Evolutionary conservation across 2,113 vertebrate genomes (phyloP).

Genomic region (Carollia perspicillata): DNA sequence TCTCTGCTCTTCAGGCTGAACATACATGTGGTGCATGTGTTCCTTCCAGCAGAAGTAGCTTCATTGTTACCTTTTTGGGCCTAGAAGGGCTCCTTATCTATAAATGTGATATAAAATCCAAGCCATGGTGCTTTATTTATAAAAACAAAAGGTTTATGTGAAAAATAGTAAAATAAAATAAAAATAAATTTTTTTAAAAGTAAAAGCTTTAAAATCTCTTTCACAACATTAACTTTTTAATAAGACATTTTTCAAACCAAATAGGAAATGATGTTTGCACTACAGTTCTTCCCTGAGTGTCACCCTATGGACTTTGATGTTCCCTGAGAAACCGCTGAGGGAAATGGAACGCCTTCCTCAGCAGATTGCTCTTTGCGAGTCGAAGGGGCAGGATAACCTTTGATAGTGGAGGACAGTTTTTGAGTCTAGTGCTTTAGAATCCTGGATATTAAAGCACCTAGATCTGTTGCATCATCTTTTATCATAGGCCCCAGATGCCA

Average conservation of each 20-base stretch:
- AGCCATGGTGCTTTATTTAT: slow-evolving; percentile 79
- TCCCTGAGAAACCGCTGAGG: neutral
- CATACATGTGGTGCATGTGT: slow-evolving; percentile 20
- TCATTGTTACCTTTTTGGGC: slow-evolving; percentile 47
- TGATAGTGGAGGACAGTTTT: neutral
- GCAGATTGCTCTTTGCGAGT: neutral
- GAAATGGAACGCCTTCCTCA: neutral
- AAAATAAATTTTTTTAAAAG: too few species aligned
- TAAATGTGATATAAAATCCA: slow-evolving; percentile 78
- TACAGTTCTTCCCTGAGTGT: neutral
- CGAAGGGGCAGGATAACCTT: neutral
- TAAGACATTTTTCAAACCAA: neutral
- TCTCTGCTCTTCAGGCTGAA: neutral
- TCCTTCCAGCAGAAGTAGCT: slow-evolving; percentile 43
- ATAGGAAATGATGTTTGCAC: neutral
- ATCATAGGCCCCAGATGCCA: neutral
- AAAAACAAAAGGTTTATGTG: slow-evolving; percentile 71
- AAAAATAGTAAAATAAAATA: too few species aligned
- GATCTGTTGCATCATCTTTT: neutral
- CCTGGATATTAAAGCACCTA: neutral
- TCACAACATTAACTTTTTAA: neutral
- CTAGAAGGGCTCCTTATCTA: slow-evolving; percentile 72
- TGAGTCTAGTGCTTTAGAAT: neutral
- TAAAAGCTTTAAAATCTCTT: neutral
- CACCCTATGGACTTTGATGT: neutral